phyloP scores from a whole-genome alignment of 2,888 invertebrate genomes.

The Acanthopleura granulata region DNA sequence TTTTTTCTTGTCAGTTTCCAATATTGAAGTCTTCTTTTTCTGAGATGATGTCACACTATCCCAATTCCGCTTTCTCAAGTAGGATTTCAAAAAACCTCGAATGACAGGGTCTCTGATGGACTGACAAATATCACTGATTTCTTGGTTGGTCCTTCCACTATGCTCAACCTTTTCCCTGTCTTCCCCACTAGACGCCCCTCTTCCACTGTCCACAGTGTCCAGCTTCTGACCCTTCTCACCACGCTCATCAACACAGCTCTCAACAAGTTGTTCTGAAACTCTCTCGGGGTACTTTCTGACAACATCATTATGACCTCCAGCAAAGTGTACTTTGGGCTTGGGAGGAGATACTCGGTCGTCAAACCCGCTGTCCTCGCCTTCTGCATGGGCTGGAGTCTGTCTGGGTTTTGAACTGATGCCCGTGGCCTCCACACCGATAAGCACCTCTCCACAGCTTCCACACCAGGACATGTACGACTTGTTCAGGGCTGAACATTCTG shows the following conservation, averaged over 20 bases:
- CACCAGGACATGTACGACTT: constrained; percentile 63
- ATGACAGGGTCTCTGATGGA: constrained; percentile 50
- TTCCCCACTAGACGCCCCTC: constrained; percentile 46
- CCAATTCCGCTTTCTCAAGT: constrained; percentile 38
- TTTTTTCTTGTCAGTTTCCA: constrained; percentile 8
- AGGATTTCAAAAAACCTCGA: constrained; percentile 50
- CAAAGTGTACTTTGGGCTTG: not conserved
- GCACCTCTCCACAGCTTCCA: constrained; percentile 55
- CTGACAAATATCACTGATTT: constrained; percentile 50
- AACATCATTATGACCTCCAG: constrained; percentile 15
- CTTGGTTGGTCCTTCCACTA: constrained; percentile 37
- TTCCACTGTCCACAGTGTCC: constrained; percentile 46
- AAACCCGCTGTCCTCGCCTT: not conserved
- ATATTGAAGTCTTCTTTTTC: not conserved
- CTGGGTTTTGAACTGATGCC: constrained; percentile 37
- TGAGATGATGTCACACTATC: constrained; percentile 19
- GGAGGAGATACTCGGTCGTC: not conserved
- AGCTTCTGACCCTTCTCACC: not conserved
- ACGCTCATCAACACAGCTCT: too few relatives aligned
- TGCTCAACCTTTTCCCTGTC: constrained; percentile 23
- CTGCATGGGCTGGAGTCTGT: not conserved
- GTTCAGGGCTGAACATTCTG: constrained; percentile 55
- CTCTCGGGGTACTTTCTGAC: not conserved
- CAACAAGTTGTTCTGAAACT: not conserved
- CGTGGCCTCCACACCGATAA: constrained; percentile 56